Base-by-base conservation (phyloP, 2,113 vertebrate genomes). In the Lycocorax pyrrhopterus region DNA sequence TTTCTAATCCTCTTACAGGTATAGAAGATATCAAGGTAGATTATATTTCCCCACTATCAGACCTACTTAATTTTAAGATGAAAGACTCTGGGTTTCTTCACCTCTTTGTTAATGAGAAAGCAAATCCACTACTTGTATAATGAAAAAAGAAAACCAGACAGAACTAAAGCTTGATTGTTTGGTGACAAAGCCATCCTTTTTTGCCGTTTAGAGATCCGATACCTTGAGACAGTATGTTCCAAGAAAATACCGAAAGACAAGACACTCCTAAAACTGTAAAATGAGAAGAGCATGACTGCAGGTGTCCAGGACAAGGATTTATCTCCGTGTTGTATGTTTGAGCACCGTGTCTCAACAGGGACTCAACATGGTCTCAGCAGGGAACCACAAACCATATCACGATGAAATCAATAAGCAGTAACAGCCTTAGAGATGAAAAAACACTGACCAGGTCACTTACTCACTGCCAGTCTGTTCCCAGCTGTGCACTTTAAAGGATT, bases 1-100 rank as follows among this genome's bases (percentile, higher is more conserved):
- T 84, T 94, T 94, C 94, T 94, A 96, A 96, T 94, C 92, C 76
- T 94, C 89, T 96, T 90, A 91, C 33, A 93, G 59, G 76, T 43
- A 92, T 3, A 94, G 59, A 84, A 92, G 87, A 95, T 92, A 90
- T 75, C 56, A 69, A 89, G 73, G 81, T 52, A 95, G 91, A 95
- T 94, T 96, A 91, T 73, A 53, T 55, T 84, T 84, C 59, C 17
- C 23, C 53, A 51, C 29, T 89, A 89, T 39, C 27, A 94, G 92
- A 62, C 49, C 72, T 63, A 71, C 84, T 94, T 76, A 89, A 86
- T n/a, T 86, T 83, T 72, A 96, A 84, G 60, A 67, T 92, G 92
- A 56, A 68, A 89, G 51, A 79, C 37, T 68, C 35, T 17, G 9
- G 3, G 12, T 72, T 78, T 59, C 68, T 81, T 79, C 35, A 52